Percentiles rank a stretch among this genome's conserved stretches.
These are phyloP conservation scores for Papilio gigon DNA, from an alignment of 2,888 invertebrate species.

Conservation along the genomic window DNA sequence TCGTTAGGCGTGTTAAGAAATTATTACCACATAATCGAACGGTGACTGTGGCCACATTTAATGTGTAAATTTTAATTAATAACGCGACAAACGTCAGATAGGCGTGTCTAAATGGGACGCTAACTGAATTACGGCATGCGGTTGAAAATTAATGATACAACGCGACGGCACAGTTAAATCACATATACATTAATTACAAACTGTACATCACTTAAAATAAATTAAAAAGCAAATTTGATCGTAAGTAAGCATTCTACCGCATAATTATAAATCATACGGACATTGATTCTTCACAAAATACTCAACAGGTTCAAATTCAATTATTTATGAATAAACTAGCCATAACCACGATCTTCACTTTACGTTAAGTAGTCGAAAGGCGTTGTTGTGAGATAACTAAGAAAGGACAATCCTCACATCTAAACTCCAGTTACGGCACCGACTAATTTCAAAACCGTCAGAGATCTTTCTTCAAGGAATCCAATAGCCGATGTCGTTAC, in stretches of 20 bases:
- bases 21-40: constrained; percentile 31
- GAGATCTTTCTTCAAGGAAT: too few species aligned
- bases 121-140: constrained; percentile 27
- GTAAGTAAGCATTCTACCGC: background rate
- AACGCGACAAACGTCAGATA: constrained; percentile 35
- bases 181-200: background rate
- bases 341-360: too few species aligned
- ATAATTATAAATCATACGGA: too few species aligned
- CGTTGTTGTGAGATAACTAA: too few species aligned
- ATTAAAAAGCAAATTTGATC: background rate
- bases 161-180: constrained; percentile 22
- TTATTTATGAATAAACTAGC: too few species aligned
- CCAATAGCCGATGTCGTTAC: too few species aligned
- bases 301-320: too few species aligned
- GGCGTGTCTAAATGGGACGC: constrained; percentile 30
- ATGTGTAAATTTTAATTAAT: constrained; percentile 36
- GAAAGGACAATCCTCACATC: too few species aligned
- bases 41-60: constrained; percentile 24
- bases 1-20: constrained; percentile 26
- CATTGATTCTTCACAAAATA: too few species aligned
- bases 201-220: background rate
- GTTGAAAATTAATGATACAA: constrained; percentile 22
- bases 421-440: too few species aligned
- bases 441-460: too few species aligned
- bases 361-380: too few species aligned